Base-by-base conservation (phyloP, 1,140 invertebrate genomes). In the Diorhabda elongata region DNA sequence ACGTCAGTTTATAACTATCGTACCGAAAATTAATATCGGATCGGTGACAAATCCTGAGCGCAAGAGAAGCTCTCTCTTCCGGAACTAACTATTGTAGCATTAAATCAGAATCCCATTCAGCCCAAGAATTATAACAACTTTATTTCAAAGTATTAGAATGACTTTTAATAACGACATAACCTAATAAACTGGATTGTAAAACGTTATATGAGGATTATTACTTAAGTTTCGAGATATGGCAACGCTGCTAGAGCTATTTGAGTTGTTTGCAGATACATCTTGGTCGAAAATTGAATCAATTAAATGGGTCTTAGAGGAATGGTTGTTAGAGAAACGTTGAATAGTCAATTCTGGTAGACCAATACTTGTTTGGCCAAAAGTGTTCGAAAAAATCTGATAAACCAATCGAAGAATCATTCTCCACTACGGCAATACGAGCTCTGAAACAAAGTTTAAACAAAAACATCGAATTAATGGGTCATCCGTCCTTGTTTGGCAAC, bases 11-110 rank as follows among this genome's bases (percentile, higher is more conserved):
- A 69, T 71, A 73, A 73, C 70, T 71, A 65, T 64, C 66, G 66
- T 73, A 70, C 61, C 69, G 64, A 69, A 75, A 75, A 75, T 75
- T 75, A 75, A 75, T 75, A 75, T 71, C 72, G 69, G 67, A 71
- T 73, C 72, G 70, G 71, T 76, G 75, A 76, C 75, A 76, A 76
- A 76, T 76, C 68, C 68, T 73, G 69, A n/a, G 74, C 66, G 70
- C 67, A 63, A 71, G 75, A 76, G 70, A 74, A 75, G 75, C 74
- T 76, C 72, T 68, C 47, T 72, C 69, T 64, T 60, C 70, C 72
- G 69, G 71, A 76, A 73, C 74, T 69, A 60, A 67, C 71, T 73
- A 73, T 73, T 71, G 69, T 73, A 69, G 62, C 69, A 45, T 59
- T 58, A 62, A 56, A 58, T 8, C 64, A 65, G 64, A 45, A 43